phyloP scores from a whole-genome alignment of 2,888 invertebrate genomes.

The Boloria euphrosyne region DNA sequence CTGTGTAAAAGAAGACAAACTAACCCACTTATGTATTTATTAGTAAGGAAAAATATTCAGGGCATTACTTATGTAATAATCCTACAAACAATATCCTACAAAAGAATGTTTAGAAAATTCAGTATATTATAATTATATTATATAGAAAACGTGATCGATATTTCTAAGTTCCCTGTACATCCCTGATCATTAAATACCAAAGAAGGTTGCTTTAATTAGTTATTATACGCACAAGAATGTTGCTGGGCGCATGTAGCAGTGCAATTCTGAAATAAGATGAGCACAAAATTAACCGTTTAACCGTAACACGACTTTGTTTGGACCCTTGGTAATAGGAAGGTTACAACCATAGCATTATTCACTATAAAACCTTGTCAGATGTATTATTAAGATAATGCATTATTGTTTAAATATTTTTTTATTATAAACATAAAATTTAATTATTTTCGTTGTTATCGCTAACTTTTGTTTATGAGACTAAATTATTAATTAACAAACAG shows the following conservation, averaged over 20 bases:
- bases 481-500: too few species aligned
- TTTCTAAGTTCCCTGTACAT: slow-evolving; percentile 11
- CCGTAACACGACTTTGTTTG: slow-evolving; percentile 16
- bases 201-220: slow-evolving; percentile 65
- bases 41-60: too few species aligned
- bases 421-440: too few species aligned
- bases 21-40: too few species aligned
- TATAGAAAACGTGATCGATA: background rate
- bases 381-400: background rate
- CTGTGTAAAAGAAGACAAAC: too few species aligned
- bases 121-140: background rate
- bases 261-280: slow-evolving; percentile 55
- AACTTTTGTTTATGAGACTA: too few species aligned
- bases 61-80: too few species aligned
- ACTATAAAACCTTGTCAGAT: slow-evolving; percentile 6
- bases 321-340: slow-evolving; percentile 2
- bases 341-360: slow-evolving; percentile 7
- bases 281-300: slow-evolving; percentile 52
- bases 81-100: too few species aligned
- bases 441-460: too few species aligned
- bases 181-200: slow-evolving; percentile 34
- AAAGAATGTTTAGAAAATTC: too few species aligned
- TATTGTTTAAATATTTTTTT: background rate
- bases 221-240: slow-evolving; percentile 72
- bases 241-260: slow-evolving; percentile 38